Evolutionary conservation across 2,113 vertebrate species (phyloP).

Genomic region (Probosciger aterrimus): DNA sequence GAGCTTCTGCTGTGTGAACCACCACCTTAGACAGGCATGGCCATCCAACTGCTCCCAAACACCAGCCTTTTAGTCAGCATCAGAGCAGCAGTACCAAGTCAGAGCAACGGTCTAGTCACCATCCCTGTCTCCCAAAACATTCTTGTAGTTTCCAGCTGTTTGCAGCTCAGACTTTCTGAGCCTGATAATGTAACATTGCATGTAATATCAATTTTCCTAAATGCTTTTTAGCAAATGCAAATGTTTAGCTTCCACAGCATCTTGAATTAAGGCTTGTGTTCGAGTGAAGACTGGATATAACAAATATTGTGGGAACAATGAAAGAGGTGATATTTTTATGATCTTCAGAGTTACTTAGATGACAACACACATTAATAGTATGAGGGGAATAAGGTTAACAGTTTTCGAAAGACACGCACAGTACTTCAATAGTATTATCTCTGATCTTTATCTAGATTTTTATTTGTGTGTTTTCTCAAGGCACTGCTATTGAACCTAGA

Average conservation of each 20-base stretch:
- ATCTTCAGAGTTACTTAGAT: neutral
- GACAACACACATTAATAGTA: fast-evolving
- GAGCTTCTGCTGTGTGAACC: fast-evolving
- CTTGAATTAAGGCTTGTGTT: neutral
- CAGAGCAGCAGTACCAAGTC: neutral
- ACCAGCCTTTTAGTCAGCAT: neutral
- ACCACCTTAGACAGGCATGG: fast-evolving
- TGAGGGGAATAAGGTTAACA: neutral
- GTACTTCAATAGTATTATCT: neutral
- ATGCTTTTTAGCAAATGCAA: neutral
- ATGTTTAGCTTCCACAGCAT: neutral
- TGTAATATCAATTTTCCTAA: neutral
- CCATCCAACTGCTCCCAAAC: neutral
- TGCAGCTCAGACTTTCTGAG: neutral
- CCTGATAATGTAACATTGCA: no score
- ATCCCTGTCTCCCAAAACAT: neutral
- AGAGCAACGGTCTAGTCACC: neutral
- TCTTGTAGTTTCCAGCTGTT: neutral
- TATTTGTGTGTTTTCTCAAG: neutral
- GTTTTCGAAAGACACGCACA: neutral
- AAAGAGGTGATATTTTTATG: neutral
- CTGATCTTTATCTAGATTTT: neutral
- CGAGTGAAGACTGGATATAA: neutral
- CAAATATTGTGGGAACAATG: fast-evolving
- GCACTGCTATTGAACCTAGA: neutral